A percentile compares a stretch with the other conserved stretches of the same genome.
Evolutionary conservation across 2,888 invertebrate species (phyloP).

Genomic region (Drosophila subquinaria): DNA sequence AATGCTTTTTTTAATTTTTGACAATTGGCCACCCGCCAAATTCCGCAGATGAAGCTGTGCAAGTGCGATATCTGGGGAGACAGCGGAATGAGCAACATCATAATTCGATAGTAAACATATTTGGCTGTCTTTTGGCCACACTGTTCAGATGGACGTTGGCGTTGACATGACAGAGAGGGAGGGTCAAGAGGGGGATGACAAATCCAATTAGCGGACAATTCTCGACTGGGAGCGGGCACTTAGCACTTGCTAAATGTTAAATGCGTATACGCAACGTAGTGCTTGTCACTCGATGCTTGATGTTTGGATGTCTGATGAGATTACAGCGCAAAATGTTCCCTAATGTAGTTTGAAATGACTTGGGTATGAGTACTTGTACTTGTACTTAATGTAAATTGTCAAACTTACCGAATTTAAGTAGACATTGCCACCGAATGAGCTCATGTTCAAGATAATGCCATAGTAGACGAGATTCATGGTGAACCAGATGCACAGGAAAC

Average conservation of each 20-base stretch:
- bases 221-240: conserved; percentile 48
- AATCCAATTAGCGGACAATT: conserved; percentile 66
- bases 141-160: conserved; percentile 22
- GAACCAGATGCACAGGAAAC: conserved; percentile 91
- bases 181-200: conserved; percentile 52
- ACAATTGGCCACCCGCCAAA: conserved; percentile 51
- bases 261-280: conserved; percentile 42
- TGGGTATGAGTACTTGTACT: conserved; percentile 5
- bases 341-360: conserved; percentile 5
- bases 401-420: conserved; percentile 90
- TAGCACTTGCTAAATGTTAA: conserved; percentile 62
- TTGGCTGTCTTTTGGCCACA: conserved; percentile 39
- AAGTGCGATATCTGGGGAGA: conserved; percentile 6
- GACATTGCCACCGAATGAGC: conserved; percentile 91
- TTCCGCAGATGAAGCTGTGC: conserved; percentile 29
- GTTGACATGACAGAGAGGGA: conserved; percentile 26
- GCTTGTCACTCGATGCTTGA: conserved; percentile 50
- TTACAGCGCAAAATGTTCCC: conserved; percentile 19
- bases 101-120: conserved; percentile 72
- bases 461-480: conserved; percentile 87
- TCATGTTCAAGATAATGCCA: conserved; percentile 89
- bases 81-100: conserved; percentile 46
- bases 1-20: conserved; percentile 13
- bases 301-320: conserved; percentile 37
- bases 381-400: conserved; percentile 37